phyloP scores from a whole-genome alignment of 2,797 vertebrate genomes.

The Heliangelus exortis region DNA sequence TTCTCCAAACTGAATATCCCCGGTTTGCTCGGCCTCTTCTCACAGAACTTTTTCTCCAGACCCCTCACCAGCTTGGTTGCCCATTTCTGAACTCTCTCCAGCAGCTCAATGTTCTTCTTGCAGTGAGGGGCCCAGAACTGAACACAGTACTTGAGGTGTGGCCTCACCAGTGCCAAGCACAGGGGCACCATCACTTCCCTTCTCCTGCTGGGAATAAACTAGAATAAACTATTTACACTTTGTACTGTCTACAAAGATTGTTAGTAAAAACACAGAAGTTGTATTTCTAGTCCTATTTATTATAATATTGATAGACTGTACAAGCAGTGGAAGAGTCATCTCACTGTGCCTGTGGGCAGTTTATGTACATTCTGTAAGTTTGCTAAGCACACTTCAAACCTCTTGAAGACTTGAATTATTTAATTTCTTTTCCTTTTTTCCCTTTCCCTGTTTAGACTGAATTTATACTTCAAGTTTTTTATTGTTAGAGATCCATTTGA shows the following conservation, averaged over 20 bases:
- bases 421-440: background rate
- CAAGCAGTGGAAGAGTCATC: background rate
- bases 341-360: background rate
- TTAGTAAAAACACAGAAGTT: background rate
- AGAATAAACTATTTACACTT: too few species aligned
- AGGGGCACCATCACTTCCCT: too few species aligned
- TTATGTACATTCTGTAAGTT: background rate
- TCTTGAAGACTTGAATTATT: background rate
- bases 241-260: background rate
- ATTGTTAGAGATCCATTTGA: constrained; percentile 98
- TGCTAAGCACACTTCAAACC: background rate
- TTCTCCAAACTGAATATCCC: too few species aligned
- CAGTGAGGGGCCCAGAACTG: too few species aligned
- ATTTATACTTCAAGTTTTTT: constrained; percentile 96
- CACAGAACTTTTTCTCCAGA: too few species aligned
- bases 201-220: too few species aligned
- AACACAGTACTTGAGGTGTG: too few species aligned
- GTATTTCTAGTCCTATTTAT: background rate
- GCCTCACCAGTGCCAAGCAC: too few species aligned
- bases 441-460: constrained; percentile 81
- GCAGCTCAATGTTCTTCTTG: too few species aligned
- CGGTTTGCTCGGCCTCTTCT: too few species aligned
- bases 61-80: too few species aligned
- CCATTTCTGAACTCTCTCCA: too few species aligned
- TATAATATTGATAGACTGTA: background rate